Base-by-base conservation (phyloP, 92 coral and sea anemone species). In the Umimayanthus chanpuru region DNA sequence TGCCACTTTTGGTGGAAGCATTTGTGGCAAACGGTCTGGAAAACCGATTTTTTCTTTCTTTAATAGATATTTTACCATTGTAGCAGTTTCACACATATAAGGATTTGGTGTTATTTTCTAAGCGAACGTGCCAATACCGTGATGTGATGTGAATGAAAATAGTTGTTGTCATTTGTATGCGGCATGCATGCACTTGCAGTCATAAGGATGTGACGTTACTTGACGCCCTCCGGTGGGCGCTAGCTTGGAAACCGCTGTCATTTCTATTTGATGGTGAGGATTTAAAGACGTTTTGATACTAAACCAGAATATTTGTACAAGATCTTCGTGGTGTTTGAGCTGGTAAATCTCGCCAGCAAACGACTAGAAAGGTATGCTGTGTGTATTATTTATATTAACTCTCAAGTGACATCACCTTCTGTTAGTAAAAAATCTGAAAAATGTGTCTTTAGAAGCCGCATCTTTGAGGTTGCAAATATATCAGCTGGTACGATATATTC, bases 161-260 rank as follows among this genome's bases (percentile, higher is more conserved):
- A 72, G 26, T 78, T 47, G 66, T 49, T 78, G 82, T 30, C 50
- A 58, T 15, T 20, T 21, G 14, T 76, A 43, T 82, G 41, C 55
- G 38, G 56, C 61, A 29, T 29, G 56, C 61, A 29, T 29, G 25
- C 76, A 82, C 8, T 72, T 70, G 39, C 21, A 4, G 40, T 26
- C 87, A 71, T 68, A 78, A 78, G 87, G 78, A 83, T 83, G 78
- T 83, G 87, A 83, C 87, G 47, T 7, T 47, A n/a, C 21, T 28
- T 49, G 82, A 78, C 65, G 82, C 82, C 36, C 65, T 82, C 41
- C 39, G 58, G 55, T 40, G 78, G 65, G 78, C 64, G 41, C 53
- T 16, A 70, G 40, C 73, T 67, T 32, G 29, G 64, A 83, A 20
- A 15, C 44, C 64, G 14, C 65, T 83, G 87, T 44, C 78, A 70